A percentile compares a stretch with the other conserved stretches of the same genome.
Evolutionary conservation across 2,888 invertebrate genomes (phyloP).

Genomic region (Tetanocera ferruginea): DNA sequence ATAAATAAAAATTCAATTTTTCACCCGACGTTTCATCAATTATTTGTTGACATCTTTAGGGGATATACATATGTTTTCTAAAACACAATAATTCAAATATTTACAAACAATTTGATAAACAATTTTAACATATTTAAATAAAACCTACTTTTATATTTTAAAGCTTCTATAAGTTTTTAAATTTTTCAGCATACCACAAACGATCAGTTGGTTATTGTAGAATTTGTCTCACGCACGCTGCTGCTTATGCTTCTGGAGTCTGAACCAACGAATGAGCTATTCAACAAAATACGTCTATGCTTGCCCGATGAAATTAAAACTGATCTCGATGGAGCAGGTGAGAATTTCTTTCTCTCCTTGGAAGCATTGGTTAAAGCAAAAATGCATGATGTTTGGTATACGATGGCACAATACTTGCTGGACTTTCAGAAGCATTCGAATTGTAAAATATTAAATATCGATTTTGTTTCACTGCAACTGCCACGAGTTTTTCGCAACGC

Average conservation of each 20-base stretch:
- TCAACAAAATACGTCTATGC: conserved; percentile 53
- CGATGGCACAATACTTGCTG: conserved; percentile 63
- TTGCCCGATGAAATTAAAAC: conserved; percentile 47
- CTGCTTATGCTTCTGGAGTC: conserved; percentile 58
- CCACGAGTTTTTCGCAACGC: conserved; percentile 63
- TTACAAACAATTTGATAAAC: too few species aligned
- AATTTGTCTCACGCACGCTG: conserved; percentile 63
- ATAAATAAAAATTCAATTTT: too few species aligned
- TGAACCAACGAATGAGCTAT: conserved; percentile 52
- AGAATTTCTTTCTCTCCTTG: conserved; percentile 63
- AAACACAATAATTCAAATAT: too few species aligned
- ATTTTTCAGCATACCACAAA: conserved; percentile 47
- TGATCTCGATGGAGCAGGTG: conserved; percentile 55
- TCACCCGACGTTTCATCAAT: too few species aligned
- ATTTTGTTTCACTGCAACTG: conserved; percentile 61
- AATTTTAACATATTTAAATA: too few species aligned
- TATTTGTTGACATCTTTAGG: too few species aligned
- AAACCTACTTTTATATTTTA: too few species aligned
- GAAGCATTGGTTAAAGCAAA: conserved; percentile 65
- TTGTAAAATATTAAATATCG: conserved; percentile 56
- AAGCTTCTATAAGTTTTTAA: too few species aligned
- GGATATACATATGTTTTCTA: too few species aligned
- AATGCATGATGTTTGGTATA: conserved; percentile 65
- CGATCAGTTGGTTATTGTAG: conserved; percentile 58
- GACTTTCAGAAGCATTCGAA: conserved; percentile 58